Percentiles rank a stretch among this genome's conserved stretches.
Evolutionary conservation across 2,797 vertebrate genomes (phyloP).

Genomic region (Syndactyla subalaris): DNA sequence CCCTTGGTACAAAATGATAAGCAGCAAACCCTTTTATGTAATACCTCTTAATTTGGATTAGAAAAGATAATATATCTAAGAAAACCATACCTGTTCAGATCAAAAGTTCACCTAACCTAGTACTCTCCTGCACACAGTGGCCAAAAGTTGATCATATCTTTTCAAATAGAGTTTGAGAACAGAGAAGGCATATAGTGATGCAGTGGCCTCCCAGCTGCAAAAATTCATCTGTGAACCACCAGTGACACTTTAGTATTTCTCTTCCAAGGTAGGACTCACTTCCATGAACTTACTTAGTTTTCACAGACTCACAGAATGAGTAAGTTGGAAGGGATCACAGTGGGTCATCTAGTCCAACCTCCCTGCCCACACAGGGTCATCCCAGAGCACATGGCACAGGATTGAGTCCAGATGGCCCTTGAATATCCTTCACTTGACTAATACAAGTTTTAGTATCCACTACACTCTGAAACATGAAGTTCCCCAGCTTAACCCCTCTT

Average conservation of each 20-base stretch:
- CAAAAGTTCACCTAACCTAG: not conserved
- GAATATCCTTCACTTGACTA: not conserved
- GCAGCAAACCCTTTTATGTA: not conserved
- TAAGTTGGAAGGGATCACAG: not conserved
- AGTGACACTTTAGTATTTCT: not conserved
- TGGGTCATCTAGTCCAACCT: not conserved
- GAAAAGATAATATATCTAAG: not conserved
- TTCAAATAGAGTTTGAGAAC: not conserved
- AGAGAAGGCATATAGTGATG: not conserved
- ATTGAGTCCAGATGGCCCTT: not conserved
- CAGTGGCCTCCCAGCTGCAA: not conserved
- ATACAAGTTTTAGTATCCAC: not conserved
- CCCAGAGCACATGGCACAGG: not conserved
- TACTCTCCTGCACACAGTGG: rapidly evolving
- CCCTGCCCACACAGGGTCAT: not conserved
- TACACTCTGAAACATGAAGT: not conserved
- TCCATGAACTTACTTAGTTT: not conserved
- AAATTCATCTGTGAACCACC: not conserved
- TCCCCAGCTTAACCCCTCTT: not conserved
- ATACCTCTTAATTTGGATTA: not conserved
- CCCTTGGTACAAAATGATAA: not conserved
- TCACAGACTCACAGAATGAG: not conserved
- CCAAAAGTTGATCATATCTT: not conserved
- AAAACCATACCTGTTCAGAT: not conserved
- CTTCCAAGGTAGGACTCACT: not conserved